A percentile compares a stretch with the other conserved stretches of the same genome.
Evolutionary conservation across 2,797 vertebrate species (phyloP).

Genomic region (Lepilemur ruficaudatus): DNA sequence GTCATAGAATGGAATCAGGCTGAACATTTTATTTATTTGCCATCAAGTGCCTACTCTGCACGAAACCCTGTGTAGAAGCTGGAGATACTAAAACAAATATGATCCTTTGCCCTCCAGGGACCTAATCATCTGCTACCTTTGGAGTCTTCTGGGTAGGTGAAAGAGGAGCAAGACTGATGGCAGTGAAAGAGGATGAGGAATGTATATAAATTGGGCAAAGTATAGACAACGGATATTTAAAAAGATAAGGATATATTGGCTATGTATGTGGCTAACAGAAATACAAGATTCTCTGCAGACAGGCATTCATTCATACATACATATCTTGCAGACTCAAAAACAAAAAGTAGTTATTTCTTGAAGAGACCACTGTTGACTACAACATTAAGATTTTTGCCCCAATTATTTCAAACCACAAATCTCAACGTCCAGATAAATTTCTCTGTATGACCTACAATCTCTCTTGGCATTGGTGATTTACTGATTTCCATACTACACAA

Average conservation of each 20-base stretch:
- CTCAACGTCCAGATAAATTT: not conserved
- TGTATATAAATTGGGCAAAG: not conserved
- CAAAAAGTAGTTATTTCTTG: not conserved
- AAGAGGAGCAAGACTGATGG: not conserved
- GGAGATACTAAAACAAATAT: not conserved
- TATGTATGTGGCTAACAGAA: not conserved
- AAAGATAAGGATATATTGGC: not conserved
- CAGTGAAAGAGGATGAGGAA: not conserved
- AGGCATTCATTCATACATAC: not conserved
- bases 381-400: not conserved
- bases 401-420: constrained; percentile 16
- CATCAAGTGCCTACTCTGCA: not conserved
- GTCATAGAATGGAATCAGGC: not conserved
- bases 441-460: not conserved
- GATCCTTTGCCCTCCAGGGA: not conserved
- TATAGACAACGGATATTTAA: not conserved
- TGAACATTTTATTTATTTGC: not conserved
- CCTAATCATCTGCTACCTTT: not conserved
- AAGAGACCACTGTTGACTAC: not conserved
- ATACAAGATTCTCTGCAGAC: not conserved
- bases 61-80: not conserved
- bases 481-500: not conserved
- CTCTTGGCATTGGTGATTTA: not conserved
- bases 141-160: not conserved
- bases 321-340: not conserved